phyloP scores from a whole-genome alignment of 2,888 invertebrate species.

The Diplolepis rosae region DNA sequence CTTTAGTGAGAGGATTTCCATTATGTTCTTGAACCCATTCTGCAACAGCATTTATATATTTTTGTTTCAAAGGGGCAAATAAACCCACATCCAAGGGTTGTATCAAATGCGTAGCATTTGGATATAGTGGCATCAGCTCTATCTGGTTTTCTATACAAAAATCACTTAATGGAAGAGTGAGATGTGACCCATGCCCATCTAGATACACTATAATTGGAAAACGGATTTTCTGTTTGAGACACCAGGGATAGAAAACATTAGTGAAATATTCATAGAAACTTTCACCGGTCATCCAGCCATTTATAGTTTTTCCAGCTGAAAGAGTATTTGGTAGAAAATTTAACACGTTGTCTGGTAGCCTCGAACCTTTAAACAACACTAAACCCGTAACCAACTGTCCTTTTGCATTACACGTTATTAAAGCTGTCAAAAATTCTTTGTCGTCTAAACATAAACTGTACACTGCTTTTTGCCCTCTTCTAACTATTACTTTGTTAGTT shows the following conservation, averaged over 20 bases:
- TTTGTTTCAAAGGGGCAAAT: conserved; percentile 44
- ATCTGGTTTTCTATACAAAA: conserved; percentile 38
- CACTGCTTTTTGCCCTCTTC: too few relatives aligned
- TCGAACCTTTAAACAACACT: neutral
- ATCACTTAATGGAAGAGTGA: conserved; percentile 43
- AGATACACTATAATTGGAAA: conserved; percentile 50
- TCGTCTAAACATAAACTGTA: too few relatives aligned
- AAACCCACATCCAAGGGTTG: conserved; percentile 48
- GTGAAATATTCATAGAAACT: conserved; percentile 42
- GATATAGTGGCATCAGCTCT: conserved; percentile 28
- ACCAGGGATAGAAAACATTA: conserved; percentile 43
- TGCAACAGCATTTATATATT: conserved; percentile 12
- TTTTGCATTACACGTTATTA: conserved; percentile 34
- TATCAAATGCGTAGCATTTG: conserved; percentile 39
- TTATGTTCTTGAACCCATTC: conserved; percentile 32
- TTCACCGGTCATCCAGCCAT: conserved; percentile 40
- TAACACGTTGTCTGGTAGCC: neutral
- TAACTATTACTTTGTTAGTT: too few relatives aligned
- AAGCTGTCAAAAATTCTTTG: conserved; percentile 13
- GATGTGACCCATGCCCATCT: conserved; percentile 52
- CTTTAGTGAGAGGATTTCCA: conserved; percentile 14
- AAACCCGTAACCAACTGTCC: neutral
- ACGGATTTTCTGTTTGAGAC: conserved; percentile 37
- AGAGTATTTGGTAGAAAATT: conserved; percentile 33
- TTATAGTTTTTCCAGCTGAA: conserved; percentile 35